Base-by-base conservation (phyloP, 1,140 invertebrate genomes). In the Anadara kagoshimensis region DNA sequence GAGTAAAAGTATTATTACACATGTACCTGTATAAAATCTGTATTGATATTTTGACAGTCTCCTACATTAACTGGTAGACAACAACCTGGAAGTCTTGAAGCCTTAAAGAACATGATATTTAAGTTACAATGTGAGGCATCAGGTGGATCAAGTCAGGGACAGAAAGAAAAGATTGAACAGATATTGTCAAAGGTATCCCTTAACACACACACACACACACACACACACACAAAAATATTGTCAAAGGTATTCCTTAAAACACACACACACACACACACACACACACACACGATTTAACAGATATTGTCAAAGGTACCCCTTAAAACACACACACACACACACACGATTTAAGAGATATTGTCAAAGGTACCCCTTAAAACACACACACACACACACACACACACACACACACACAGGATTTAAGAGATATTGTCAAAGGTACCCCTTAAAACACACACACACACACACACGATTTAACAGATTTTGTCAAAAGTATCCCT, bases 71-170 rank as follows among this genome's bases (percentile, higher is more conserved):
- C 81, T 12, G 85, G 85, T 5, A 76, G 83, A 5, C 76, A 78
- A 26, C 85, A 86, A 68, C 85, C 84, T 5, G 85, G 85, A 22
- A 83, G 83, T 67, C 73, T 86, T 66, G 85, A 86, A 65, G 81
- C 85, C 20, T 68, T 86, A 43, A 86, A 86, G 58, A 85, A 86
- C 65, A 86, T 86, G 84, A 74, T 86, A 36, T 86, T 85, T 76
- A 84, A 82, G 76, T 76, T 86, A 51, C 85, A 86, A 54, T 74
- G 76, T 53, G 85, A 85, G 61, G 84, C 73, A 43, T 70, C 72
- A 16, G 59, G 54, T 14, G 45, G 36, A n/a, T 56, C 63, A 20
- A 64, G 49, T 10, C 29, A 36, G 20, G 49, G 54, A 67, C 51
- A 56, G 24, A 67, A 67, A 22, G 12, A 45, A 26, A 29, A 56